phyloP scores from a whole-genome alignment of 2,888 invertebrate species.

The Falcaria lacertinaria region DNA sequence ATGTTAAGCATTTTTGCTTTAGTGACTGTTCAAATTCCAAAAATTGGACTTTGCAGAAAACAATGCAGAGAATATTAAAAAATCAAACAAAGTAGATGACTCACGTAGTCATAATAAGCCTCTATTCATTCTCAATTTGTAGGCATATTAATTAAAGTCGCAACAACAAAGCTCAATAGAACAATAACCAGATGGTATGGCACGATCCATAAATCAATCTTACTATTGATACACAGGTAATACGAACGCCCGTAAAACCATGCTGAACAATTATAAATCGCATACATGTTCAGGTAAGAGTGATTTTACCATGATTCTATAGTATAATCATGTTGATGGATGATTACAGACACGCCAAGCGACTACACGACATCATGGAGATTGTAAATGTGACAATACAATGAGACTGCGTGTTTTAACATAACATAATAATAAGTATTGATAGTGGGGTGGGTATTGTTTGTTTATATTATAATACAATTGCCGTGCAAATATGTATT shows the following conservation, averaged over 20 bases:
- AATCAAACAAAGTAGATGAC: not conserved
- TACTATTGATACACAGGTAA: constrained; percentile 4
- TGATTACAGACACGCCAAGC: not conserved
- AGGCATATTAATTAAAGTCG: not conserved
- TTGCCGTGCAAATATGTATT: too few species aligned
- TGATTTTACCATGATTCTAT: not conserved
- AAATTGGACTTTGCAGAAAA: not conserved
- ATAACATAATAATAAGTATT: not conserved
- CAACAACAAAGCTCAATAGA: not conserved
- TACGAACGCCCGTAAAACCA: not conserved
- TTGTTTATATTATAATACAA: not conserved
- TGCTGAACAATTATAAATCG: not conserved
- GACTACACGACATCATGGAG: not conserved
- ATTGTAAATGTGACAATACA: not conserved
- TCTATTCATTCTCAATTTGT: not conserved
- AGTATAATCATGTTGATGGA: not conserved
- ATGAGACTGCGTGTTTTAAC: not conserved
- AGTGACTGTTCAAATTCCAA: not conserved
- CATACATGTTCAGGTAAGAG: not conserved
- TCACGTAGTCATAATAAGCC: not conserved
- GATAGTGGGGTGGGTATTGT: not conserved
- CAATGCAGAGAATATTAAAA: not conserved
- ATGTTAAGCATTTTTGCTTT: too few species aligned
- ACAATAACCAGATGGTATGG: constrained; percentile 5
- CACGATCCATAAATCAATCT: constrained; percentile 23